These are phyloP conservation scores for Poeciliopsis presidionis DNA, from an alignment of 2,797 vertebrate species.

Conservation along the genomic window DNA sequence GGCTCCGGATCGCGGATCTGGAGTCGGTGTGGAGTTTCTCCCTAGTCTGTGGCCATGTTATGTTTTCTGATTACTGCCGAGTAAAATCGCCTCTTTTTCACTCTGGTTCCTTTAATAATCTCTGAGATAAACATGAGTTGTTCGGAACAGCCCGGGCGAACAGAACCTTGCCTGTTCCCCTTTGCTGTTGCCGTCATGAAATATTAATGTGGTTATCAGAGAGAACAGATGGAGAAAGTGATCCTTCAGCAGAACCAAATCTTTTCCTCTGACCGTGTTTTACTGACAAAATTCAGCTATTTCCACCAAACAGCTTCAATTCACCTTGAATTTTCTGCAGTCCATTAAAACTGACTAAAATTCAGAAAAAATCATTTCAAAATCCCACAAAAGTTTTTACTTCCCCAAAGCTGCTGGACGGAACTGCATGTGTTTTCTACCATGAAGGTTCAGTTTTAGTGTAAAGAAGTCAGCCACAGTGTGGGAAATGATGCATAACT, in stretches of 20 bases:
- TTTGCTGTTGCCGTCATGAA: constrained; percentile 19
- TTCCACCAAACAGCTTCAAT: neutral
- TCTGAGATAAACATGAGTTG: neutral
- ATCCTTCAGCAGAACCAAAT: constrained; percentile 18
- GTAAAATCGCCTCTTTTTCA: constrained; percentile 11
- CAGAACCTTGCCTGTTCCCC: constrained; percentile 12
- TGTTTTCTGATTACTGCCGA: constrained; percentile 10
- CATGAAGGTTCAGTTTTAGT: neutral
- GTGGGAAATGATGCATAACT: neutral
- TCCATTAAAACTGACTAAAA: neutral
- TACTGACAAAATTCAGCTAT: neutral
- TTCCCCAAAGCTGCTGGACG: neutral
- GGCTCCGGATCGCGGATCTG: constrained; percentile 53
- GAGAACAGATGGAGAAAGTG: constrained; percentile 16
- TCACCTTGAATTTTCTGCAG: neutral
- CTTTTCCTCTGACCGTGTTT: constrained; percentile 35
- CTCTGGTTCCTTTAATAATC: constrained; percentile 10
- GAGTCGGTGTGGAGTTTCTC: constrained; percentile 44
- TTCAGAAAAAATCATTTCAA: neutral
- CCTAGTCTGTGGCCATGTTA: constrained; percentile 21
- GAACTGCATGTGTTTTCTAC: neutral
- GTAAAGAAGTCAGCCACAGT: neutral
- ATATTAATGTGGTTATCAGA: constrained; percentile 36
- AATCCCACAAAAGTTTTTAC: neutral
- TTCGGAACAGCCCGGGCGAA: constrained; percentile 18